Conservation (phyloP, 2,888 invertebrate species). For the Diarsia rubi region DNA sequence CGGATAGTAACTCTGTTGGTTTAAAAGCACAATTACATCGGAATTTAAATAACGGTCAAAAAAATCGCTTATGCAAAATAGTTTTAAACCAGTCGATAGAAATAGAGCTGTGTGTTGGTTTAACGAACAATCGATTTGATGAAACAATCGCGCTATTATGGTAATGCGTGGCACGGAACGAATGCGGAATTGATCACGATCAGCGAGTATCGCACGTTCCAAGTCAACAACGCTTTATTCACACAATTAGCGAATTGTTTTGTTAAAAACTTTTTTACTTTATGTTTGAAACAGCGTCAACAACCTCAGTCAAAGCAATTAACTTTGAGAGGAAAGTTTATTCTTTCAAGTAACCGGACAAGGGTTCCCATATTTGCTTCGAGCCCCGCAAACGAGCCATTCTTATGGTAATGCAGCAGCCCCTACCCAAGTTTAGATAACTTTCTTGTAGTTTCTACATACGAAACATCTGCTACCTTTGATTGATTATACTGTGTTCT, state of each 20-base stretch:
- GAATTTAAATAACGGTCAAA: slow-evolving; percentile 49
- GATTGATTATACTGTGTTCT: slow-evolving; percentile 72
- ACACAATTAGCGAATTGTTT: slow-evolving; percentile 62
- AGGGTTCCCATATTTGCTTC: slow-evolving; percentile 69
- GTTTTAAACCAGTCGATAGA: slow-evolving; percentile 52
- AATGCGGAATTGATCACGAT: slow-evolving; percentile 72
- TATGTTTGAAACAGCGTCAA: slow-evolving; percentile 37
- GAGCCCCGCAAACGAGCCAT: slow-evolving; percentile 76
- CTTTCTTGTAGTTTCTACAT: slow-evolving; percentile 69
- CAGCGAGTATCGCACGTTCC: slow-evolving; percentile 60
- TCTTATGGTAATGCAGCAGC: slow-evolving; percentile 80
- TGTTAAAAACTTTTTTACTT: slow-evolving; percentile 47
- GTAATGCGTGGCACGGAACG: slow-evolving; percentile 73
- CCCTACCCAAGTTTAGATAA: slow-evolving; percentile 74
- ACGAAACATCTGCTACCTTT: slow-evolving; percentile 65
- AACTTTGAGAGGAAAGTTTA: slow-evolving; percentile 75
- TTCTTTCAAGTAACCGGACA: slow-evolving; percentile 70
- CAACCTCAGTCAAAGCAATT: slow-evolving; percentile 73
- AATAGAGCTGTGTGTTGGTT: slow-evolving; percentile 60
- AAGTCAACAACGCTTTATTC: slow-evolving; percentile 61
- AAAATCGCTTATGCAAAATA: slow-evolving; percentile 41
- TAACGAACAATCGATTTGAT: slow-evolving; percentile 76
- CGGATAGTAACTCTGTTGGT: slow-evolving; percentile 9
- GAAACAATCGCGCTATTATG: slow-evolving; percentile 79
- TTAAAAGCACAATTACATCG: slow-evolving; percentile 46